Base-by-base conservation (phyloP, 37 sponge, comb jelly and placozoan species). In the Spongilla lacustris region DNA sequence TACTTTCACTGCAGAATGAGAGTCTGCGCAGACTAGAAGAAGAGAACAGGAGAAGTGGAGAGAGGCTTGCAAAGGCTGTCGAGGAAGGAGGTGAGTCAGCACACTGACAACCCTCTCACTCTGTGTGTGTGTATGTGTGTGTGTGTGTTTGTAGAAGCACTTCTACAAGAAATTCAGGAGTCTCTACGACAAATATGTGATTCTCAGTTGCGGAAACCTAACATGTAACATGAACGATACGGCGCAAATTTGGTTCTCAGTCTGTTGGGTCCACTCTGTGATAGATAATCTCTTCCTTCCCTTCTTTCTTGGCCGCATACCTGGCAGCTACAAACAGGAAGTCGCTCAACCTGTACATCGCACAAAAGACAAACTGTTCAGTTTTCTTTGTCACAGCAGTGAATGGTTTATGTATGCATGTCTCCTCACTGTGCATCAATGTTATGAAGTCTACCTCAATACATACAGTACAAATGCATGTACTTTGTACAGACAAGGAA, bases 261-360 rank as follows among this genome's bases (percentile, higher is more conserved):
- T 58, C 58, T 58, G 58, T 58, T 58, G 58, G 21, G 58, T 58
- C 58, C 11, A 58, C 58, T 79, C 27, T 68, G 21, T 69, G 67
- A 67, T 96, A 96, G 32, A 96, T 85, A 9, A 87, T 82, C 74
- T 96, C 96, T 13, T 86, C 38, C 34, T 82, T 83, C 24, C 96
- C 94, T 85, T 96, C 94, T 24, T 32, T 36, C 11, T 93, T 81
- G 13, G 96, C 90, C 12, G 76, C 84, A 75, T 66, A 88, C 38
- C 96, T 81, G 71, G 96, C 96, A 32, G 94, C 91, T 12, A 88
- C 84, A 78, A 96, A 96, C 58, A 96, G 85, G 35, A 89, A 93
- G 83, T 96, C 96, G 76, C 94, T 93, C 75, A 96, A 77, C 34
- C 96, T 58, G 58, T 17, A 58, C 11, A 14, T 58, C 58, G 21